Conservation (phyloP, 2,888 invertebrate genomes). For the Tiliacea aurago region DNA sequence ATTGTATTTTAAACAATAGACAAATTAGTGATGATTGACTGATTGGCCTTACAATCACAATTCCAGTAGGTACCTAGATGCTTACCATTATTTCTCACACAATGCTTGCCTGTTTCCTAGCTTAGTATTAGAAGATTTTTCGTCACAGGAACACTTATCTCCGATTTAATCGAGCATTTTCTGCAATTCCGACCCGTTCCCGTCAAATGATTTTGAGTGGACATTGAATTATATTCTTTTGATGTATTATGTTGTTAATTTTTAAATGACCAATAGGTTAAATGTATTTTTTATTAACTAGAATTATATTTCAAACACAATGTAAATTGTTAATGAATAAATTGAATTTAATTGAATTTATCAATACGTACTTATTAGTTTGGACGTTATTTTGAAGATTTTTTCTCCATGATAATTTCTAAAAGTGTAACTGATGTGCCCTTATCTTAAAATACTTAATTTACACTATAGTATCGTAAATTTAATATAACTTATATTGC, state of each 20-base stretch:
- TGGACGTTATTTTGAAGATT: background rate
- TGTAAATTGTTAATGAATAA: no score
- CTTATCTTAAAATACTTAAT: no score
- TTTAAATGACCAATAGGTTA: no score
- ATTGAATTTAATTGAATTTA: no score
- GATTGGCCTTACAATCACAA: slow-evolving; percentile 3
- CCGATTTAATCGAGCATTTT: background rate
- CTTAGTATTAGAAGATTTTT: no score
- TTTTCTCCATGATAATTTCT: background rate
- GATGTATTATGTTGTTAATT: no score
- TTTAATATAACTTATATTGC: background rate
- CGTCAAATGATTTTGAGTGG: no score
- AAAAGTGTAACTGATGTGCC: background rate
- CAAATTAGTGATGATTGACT: slow-evolving; percentile 15
- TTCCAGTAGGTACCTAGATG: no score
- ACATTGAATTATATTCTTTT: no score
- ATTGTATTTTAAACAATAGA: slow-evolving; percentile 30
- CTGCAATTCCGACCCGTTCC: background rate
- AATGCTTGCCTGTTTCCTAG: background rate
- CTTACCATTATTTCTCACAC: background rate
- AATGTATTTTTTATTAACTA: no score
- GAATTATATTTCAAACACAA: no score
- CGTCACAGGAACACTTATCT: background rate
- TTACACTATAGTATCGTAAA: no score
- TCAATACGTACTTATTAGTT: background rate